These are phyloP conservation scores for Pemphredon lugubris DNA, from an alignment of 2,888 invertebrate species.

Conservation along the genomic window DNA sequence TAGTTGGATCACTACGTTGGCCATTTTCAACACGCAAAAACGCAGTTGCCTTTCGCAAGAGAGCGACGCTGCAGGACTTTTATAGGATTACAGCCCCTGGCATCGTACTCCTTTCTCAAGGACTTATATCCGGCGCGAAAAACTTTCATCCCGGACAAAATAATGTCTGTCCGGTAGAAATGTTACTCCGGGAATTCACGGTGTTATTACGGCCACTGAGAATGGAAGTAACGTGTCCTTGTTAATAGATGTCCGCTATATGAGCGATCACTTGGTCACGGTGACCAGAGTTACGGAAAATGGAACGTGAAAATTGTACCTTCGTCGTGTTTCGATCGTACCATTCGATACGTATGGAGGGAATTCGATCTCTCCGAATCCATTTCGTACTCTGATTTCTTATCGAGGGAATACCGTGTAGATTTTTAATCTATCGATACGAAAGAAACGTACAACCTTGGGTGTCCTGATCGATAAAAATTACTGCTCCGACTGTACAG, in stretches of 20 bases:
- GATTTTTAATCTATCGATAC: no score
- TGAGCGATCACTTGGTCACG: constrained; percentile 12
- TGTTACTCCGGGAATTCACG: constrained; percentile 1
- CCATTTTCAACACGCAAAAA: constrained; percentile 21
- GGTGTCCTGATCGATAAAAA: no score
- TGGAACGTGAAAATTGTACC: no score
- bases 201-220: constrained; percentile 10
- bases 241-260: constrained; percentile 14
- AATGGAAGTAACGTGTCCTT: constrained; percentile 29
- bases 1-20: not conserved
- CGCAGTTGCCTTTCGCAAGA: constrained; percentile 10
- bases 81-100: constrained; percentile 22
- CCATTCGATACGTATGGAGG: no score
- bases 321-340: no score
- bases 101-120: not conserved
- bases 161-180: not conserved
- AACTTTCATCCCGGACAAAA: not conserved
- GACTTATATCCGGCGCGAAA: constrained; percentile 1
- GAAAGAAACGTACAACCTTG: no score
- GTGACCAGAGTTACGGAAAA: no score
- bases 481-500: no score
- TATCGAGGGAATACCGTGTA: no score
- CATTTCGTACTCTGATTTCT: no score
- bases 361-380: no score
- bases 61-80: constrained; percentile 13